Evolutionary conservation across 2,113 vertebrate genomes (phyloP).

Genomic region (Empidonax traillii): DNA sequence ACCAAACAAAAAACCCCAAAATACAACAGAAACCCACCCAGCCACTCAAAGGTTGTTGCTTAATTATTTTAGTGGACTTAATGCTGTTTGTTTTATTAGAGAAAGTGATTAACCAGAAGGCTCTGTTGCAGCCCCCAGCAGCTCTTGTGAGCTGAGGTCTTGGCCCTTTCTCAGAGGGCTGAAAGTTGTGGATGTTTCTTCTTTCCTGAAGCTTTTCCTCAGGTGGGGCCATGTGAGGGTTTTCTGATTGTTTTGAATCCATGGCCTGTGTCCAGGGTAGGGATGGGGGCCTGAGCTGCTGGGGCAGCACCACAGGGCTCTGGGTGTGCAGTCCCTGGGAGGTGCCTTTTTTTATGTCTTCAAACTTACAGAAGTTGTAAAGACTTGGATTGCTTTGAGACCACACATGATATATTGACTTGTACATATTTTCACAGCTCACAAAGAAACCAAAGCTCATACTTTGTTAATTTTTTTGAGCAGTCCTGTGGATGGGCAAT

Average conservation of each 20-base stretch:
- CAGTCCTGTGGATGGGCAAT: accelerated
- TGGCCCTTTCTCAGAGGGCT: too few relatives aligned
- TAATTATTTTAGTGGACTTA: not conserved
- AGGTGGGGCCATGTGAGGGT: not conserved
- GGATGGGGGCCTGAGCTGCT: not conserved
- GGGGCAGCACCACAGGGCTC: not conserved
- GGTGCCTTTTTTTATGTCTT: not conserved
- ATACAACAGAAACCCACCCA: not conserved
- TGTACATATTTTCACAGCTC: not conserved
- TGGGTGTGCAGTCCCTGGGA: not conserved
- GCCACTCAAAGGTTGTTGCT: not conserved
- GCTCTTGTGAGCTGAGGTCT: too few relatives aligned
- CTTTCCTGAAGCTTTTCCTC: too few relatives aligned
- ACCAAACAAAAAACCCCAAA: not conserved
- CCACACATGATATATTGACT: not conserved
- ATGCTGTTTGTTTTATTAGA: not conserved
- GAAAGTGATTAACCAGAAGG: not conserved
- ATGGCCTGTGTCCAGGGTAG: not conserved
- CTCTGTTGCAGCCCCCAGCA: too few relatives aligned
- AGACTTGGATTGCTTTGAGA: not conserved
- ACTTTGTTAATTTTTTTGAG: not conserved
- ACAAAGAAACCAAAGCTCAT: not conserved
- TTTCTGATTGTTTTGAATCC: not conserved
- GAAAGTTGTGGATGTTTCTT: too few relatives aligned
- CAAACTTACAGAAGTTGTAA: not conserved